These are phyloP conservation scores for Lepus townsendii DNA, from an alignment of 2,797 vertebrate species.

Conservation along the genomic window DNA sequence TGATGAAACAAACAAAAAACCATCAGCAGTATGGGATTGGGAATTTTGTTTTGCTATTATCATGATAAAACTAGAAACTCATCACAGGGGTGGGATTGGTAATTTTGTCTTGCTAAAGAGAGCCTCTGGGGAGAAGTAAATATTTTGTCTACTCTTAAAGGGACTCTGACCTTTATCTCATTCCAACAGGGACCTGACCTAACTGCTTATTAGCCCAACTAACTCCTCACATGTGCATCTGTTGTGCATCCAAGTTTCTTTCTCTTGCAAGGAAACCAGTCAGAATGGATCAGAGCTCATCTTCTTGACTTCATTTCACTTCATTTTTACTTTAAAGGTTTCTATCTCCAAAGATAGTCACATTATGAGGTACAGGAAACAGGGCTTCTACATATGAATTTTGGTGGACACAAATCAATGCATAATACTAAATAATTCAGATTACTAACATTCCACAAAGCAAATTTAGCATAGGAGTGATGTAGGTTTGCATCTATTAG, in stretches of 20 bases:
- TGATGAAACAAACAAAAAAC: no score
- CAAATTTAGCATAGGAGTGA: background rate
- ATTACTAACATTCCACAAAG: background rate
- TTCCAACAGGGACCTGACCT: no score
- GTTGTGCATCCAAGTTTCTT: background rate
- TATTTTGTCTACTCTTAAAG: no score
- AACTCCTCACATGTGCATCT: background rate
- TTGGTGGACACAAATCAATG: background rate
- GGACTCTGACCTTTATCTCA: no score
- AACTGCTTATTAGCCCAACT: no score
- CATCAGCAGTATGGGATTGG: no score
- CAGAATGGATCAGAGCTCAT: background rate
- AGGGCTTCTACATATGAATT: background rate
- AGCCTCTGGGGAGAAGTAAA: no score
- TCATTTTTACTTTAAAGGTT: background rate
- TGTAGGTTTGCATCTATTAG: background rate
- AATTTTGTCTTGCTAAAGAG: no score
- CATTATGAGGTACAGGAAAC: background rate
- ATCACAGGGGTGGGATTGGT: no score
- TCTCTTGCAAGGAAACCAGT: background rate
- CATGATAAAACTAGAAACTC: no score
- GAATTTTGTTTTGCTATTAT: no score
- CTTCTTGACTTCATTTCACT: background rate
- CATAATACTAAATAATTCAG: background rate
- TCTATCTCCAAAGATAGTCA: background rate